Conservation (phyloP, 2,797 vertebrate genomes). For the Chelmon rostratus region DNA sequence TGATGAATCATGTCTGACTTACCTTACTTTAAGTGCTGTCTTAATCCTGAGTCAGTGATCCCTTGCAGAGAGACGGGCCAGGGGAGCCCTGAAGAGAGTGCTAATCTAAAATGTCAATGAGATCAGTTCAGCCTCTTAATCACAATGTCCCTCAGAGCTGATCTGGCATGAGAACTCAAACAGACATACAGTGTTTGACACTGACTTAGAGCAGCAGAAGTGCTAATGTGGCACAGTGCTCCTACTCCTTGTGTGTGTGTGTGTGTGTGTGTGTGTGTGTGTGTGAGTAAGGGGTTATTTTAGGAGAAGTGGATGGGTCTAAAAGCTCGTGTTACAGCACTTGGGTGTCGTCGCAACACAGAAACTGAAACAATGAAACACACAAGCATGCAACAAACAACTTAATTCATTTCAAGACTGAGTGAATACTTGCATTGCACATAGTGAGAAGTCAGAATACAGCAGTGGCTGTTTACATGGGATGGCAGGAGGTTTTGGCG, state of each 20-base stretch:
- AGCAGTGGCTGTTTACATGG: background rate
- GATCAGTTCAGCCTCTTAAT: conserved; percentile 72
- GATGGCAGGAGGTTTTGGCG: background rate
- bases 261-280: conserved; percentile 25
- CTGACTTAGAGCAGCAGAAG: conserved; percentile 40
- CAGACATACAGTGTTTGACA: conserved; percentile 34
- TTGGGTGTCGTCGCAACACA: conserved; percentile 27
- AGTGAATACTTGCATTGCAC: background rate
- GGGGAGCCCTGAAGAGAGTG: conserved; percentile 35
- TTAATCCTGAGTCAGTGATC: conserved; percentile 47
- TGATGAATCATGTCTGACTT: conserved; percentile 41
- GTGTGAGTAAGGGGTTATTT: conserved; percentile 77
- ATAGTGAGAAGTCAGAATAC: background rate
- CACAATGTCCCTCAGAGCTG: conserved; percentile 52
- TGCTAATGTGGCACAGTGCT: conserved; percentile 48
- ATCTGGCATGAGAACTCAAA: conserved; percentile 18
- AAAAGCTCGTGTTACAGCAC: conserved; percentile 76
- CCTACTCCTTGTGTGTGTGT: conserved; percentile 27
- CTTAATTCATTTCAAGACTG: background rate
- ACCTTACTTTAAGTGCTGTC: conserved; percentile 47
- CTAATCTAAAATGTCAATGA: conserved; percentile 70
- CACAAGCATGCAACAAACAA: background rate
- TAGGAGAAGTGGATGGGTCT: conserved; percentile 73
- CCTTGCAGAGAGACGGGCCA: conserved; percentile 2
- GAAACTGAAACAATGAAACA: conserved; percentile 59